A percentile compares a stretch with the other conserved stretches of the same genome.
Evolutionary conservation across 2,797 vertebrate species (phyloP).

Genomic region (Lepidocolaptes lacrymiger): DNA sequence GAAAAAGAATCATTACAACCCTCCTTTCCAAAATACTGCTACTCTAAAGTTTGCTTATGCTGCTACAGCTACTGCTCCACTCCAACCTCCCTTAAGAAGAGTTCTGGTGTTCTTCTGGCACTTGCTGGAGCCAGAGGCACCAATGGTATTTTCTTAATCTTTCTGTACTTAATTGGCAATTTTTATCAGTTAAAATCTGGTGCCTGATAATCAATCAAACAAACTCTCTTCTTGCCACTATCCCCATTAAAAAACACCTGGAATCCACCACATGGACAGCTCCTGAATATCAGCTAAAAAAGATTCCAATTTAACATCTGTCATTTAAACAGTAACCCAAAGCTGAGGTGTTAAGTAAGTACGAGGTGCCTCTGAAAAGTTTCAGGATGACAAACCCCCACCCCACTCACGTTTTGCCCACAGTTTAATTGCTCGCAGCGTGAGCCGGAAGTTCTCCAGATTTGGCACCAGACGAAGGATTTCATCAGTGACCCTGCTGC

Average conservation of each 20-base stretch:
- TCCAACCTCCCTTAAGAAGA: neutral
- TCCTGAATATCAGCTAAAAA: neutral
- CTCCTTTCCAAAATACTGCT: neutral
- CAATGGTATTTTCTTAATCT: neutral
- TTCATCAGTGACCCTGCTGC: conserved; percentile 97
- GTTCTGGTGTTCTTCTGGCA: neutral
- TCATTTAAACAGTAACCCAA: neutral
- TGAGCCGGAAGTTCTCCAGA: conserved; percentile 95
- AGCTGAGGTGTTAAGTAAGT: neutral
- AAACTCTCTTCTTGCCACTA: neutral
- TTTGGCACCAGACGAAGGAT: conserved; percentile 96
- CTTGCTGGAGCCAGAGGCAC: neutral
- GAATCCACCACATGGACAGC: neutral
- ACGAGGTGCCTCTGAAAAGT: neutral
- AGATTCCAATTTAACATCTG: neutral
- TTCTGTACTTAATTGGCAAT: neutral
- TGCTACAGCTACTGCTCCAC: neutral
- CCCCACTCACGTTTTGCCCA: conserved; percentile 95
- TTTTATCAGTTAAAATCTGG: neutral
- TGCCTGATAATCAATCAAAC: neutral
- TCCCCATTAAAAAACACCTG: neutral
- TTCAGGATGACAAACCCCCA: neutral
- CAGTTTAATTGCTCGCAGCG: conserved; percentile 93
- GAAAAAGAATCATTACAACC: neutral
- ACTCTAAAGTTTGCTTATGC: neutral